Conservation (phyloP, 1,140 invertebrate species). For the Conopomorpha cramerella region DNA sequence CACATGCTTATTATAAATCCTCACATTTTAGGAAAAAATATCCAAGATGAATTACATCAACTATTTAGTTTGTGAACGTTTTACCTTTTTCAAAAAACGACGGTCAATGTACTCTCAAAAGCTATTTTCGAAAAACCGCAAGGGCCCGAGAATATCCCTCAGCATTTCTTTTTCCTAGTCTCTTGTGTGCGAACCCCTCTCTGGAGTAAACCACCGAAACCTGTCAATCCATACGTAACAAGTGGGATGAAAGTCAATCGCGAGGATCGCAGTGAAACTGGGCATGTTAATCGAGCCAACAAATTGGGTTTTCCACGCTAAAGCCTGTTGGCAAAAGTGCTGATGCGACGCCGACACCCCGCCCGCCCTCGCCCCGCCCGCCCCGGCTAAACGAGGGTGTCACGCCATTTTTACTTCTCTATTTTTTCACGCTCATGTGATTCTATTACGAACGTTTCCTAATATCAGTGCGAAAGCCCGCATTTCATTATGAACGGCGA, state of each 20-base stretch:
- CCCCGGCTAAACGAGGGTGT: conserved; percentile 8
- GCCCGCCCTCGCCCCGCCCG: too few species aligned
- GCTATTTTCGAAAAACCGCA: not conserved
- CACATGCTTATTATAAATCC: too few species aligned
- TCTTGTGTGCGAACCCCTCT: not conserved
- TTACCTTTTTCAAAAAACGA: not conserved
- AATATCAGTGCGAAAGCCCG: not conserved
- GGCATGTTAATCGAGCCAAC: conserved; percentile 39
- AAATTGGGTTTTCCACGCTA: conserved; percentile 44
- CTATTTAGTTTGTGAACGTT: too few species aligned
- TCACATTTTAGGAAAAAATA: too few species aligned
- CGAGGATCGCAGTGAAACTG: conserved; percentile 12
- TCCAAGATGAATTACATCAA: too few species aligned
- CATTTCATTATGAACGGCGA: conserved; percentile 9
- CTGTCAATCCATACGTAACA: not conserved
- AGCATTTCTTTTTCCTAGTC: not conserved
- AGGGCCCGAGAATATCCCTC: too few species aligned
- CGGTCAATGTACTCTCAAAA: not conserved
- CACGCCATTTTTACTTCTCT: conserved; percentile 19
- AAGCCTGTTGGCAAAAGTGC: conserved; percentile 35
- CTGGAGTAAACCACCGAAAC: not conserved
- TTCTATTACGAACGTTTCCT: conserved; percentile 16
- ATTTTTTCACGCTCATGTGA: conserved; percentile 27
- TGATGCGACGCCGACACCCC: conserved; percentile 21
- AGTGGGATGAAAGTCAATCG: conserved; percentile 17